Evolutionary conservation across 1,140 invertebrate species (phyloP).

Genomic region (Halyomorpha halys): DNA sequence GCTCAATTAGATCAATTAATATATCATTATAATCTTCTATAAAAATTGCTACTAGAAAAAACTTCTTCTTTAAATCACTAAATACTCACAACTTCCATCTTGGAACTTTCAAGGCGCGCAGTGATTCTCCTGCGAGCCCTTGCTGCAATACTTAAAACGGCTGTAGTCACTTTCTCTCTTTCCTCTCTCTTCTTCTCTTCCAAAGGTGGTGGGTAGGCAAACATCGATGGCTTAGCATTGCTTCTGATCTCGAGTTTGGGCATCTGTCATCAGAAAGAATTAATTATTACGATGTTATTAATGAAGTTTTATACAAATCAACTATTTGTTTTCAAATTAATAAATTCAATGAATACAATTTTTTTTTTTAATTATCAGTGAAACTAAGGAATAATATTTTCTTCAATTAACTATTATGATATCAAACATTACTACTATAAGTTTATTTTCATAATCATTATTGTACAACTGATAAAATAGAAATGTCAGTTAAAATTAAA

Average conservation of each 20-base stretch:
- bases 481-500: too few species aligned
- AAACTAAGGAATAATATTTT: too few species aligned
- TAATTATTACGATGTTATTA: not conserved
- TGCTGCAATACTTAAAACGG: slow-evolving; percentile 92
- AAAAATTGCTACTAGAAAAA: too few species aligned
- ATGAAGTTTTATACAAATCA: not conserved
- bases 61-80: too few species aligned
- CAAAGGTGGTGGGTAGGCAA: slow-evolving; percentile 90
- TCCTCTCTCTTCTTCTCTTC: slow-evolving; percentile 98
- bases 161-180: slow-evolving; percentile 90
- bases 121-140: slow-evolving; percentile 74
- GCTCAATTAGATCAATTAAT: not conserved
- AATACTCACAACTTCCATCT: slow-evolving; percentile 40
- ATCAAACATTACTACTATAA: too few species aligned
- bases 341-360: too few species aligned
- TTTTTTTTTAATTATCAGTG: too few species aligned
- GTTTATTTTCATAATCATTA: too few species aligned
- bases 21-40: not conserved
- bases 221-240: slow-evolving; percentile 86
- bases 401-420: too few species aligned
- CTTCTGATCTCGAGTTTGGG: slow-evolving; percentile 89
- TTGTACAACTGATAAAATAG: too few species aligned
- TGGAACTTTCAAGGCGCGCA: slow-evolving; percentile 42
- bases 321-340: too few species aligned
- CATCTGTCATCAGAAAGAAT: slow-evolving; percentile 52